Percentiles rank a stretch among this genome's conserved stretches.
These are phyloP conservation scores for Drosophila arawakana DNA, from an alignment of 1,140 invertebrate genomes.

Conservation along the genomic window DNA sequence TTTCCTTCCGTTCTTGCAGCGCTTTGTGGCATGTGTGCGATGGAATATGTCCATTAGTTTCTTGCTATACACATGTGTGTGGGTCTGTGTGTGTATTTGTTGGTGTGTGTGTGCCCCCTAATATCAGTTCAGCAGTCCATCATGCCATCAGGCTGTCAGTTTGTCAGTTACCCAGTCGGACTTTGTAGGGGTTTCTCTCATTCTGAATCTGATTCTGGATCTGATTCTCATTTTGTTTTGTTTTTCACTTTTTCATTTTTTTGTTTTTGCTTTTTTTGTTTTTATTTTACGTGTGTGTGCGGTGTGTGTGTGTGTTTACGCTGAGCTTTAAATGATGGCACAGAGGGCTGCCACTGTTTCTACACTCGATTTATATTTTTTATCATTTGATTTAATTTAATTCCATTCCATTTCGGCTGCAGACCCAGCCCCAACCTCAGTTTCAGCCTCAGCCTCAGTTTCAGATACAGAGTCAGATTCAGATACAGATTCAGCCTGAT, in stretches of 20 bases:
- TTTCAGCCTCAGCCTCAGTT: neutral
- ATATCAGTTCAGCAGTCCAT: constrained; percentile 42
- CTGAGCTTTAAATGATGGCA: constrained; percentile 38
- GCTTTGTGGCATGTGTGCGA: constrained; percentile 11
- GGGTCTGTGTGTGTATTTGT: neutral
- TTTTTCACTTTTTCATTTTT: constrained; percentile 25
- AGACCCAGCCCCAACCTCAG: constrained; percentile 25
- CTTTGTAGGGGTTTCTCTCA: constrained; percentile 35
- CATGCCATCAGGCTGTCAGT: constrained; percentile 34
- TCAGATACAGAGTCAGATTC: neutral
- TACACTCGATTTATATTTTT: constrained; percentile 83
- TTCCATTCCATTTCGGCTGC: constrained; percentile 63
- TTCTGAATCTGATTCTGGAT: constrained; percentile 46
- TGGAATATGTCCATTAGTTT: constrained; percentile 12
- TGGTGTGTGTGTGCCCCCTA: constrained; percentile 39
- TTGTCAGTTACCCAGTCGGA: constrained; percentile 33
- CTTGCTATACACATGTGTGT: neutral
- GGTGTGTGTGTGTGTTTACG: constrained; percentile 14
- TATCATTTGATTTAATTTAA: constrained; percentile 83
- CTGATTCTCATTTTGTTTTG: constrained; percentile 27
- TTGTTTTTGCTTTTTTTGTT: constrained; percentile 37
- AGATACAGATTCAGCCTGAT: neutral
- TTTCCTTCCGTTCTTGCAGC: constrained; percentile 28
- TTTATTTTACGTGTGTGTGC: constrained; percentile 18
- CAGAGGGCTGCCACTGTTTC: constrained; percentile 79